Percentiles rank a stretch among this genome's conserved stretches.
phyloP scores from a whole-genome alignment of 2,797 vertebrate species.

The Spatula clypeata region DNA sequence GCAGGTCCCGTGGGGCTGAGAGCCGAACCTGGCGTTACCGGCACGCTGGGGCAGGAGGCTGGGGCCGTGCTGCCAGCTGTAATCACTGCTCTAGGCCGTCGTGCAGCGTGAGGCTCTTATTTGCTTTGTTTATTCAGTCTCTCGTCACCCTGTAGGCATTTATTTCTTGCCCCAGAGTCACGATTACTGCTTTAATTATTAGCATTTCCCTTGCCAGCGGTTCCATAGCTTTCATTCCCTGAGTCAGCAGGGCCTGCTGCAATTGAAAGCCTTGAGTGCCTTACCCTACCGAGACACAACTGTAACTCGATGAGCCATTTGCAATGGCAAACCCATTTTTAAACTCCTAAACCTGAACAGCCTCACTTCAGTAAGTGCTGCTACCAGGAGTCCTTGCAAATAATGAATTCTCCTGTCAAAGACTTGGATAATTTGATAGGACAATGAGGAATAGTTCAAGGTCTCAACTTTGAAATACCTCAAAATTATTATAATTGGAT shows the following conservation, averaged over 20 bases:
- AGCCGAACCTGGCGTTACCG: accelerated
- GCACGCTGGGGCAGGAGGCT: not conserved
- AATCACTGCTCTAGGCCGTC: not conserved
- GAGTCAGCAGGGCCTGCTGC: conserved; percentile 37
- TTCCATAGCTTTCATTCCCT: conserved; percentile 5
- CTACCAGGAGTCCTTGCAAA: not conserved
- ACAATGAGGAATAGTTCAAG: not conserved
- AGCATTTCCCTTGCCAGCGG: conserved; percentile 54
- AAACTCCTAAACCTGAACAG: not conserved
- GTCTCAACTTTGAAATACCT: conserved; percentile 9
- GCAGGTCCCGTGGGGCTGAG: not conserved
- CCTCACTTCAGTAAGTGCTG: not conserved
- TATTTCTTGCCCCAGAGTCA: conserved; percentile 48
- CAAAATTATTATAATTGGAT: not conserved
- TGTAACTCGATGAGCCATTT: not conserved
- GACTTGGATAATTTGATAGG: conserved; percentile 8
- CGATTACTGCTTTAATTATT: conserved; percentile 41
- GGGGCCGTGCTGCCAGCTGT: not conserved
- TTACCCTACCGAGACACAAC: not conserved
- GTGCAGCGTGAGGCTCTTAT: not conserved
- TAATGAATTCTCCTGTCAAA: not conserved
- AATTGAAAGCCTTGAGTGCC: conserved; percentile 41
- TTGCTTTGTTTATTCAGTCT: conserved; percentile 21
- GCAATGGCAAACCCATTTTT: conserved; percentile 28
- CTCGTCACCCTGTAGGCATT: conserved; percentile 32